Evolutionary conservation across 2,888 invertebrate genomes (phyloP).

Genomic region (Gymnoscelis rufifasciata): DNA sequence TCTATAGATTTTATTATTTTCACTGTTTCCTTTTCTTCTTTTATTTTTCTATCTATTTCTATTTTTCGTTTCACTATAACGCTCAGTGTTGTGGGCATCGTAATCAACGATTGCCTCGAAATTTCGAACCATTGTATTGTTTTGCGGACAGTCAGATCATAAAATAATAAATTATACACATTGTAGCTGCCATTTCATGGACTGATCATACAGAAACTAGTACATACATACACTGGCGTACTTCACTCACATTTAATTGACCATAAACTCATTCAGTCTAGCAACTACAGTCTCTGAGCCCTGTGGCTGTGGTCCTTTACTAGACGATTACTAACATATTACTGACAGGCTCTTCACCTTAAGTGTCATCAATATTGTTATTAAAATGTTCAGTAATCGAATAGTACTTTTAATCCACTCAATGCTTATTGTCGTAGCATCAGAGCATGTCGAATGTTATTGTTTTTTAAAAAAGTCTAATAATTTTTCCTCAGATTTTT

Average conservation of each 20-base stretch:
- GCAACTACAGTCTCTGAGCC: constrained; percentile 57
- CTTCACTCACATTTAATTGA: constrained; percentile 74
- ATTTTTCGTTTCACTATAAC: constrained; percentile 59
- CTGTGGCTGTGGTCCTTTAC: constrained; percentile 67
- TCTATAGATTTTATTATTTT: constrained; percentile 65
- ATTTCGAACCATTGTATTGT: constrained; percentile 44
- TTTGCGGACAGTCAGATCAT: constrained; percentile 33
- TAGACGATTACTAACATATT: constrained; percentile 51
- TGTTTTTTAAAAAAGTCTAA: constrained; percentile 23
- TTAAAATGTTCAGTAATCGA: constrained; percentile 47
- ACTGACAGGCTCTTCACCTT: constrained; percentile 1
- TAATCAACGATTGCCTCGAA: constrained; percentile 38
- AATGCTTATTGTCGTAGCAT: constrained; percentile 58
- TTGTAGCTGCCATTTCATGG: constrained; percentile 67
- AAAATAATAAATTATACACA: constrained; percentile 49
- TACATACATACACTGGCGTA: constrained; percentile 72
- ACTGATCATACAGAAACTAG: constrained; percentile 69
- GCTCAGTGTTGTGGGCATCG: constrained; percentile 65
- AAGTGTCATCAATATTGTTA: not conserved
- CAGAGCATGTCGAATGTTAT: constrained; percentile 53
- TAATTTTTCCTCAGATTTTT: constrained; percentile 20
- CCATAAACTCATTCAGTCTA: constrained; percentile 70
- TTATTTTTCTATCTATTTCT: constrained; percentile 41
- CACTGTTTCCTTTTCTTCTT: constrained; percentile 63
- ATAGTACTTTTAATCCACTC: constrained; percentile 43